These are phyloP conservation scores for Squalus acanthias DNA, from an alignment of 2,797 vertebrate genomes.

Conservation along the genomic window DNA sequence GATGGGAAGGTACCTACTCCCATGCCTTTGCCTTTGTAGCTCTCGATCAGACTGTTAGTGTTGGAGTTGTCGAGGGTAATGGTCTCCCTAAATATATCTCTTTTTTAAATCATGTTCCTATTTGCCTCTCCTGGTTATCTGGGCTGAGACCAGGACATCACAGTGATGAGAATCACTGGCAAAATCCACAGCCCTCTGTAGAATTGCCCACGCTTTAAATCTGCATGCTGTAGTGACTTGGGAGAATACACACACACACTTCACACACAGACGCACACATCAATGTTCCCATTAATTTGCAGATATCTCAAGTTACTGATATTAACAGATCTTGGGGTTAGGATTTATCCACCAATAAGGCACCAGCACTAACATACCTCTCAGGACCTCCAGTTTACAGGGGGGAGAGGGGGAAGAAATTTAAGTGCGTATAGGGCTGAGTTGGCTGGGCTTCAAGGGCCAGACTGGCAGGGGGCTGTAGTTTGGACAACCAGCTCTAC, in stretches of 20 bases:
- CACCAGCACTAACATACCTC: neutral
- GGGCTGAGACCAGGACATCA: neutral
- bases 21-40: neutral
- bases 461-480: neutral
- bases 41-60: neutral
- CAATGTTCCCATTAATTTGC: neutral
- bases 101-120: neutral
- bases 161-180: too few relatives aligned
- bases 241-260: neutral
- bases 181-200: neutral
- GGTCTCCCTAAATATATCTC: neutral
- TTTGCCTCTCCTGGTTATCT: neutral
- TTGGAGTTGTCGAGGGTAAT: neutral
- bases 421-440: neutral
- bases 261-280: neutral
- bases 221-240: neutral
- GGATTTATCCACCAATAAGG: neutral
- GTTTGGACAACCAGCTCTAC: neutral
- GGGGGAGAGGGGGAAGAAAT: neutral
- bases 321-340: neutral
- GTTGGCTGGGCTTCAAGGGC: neutral
- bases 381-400: neutral
- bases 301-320: neutral
- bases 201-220: neutral
- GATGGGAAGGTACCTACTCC: neutral